Percentiles rank a stretch among this genome's conserved stretches.
Conservation (phyloP, 1,140 invertebrate species). For the Orius laevigatus region DNA sequence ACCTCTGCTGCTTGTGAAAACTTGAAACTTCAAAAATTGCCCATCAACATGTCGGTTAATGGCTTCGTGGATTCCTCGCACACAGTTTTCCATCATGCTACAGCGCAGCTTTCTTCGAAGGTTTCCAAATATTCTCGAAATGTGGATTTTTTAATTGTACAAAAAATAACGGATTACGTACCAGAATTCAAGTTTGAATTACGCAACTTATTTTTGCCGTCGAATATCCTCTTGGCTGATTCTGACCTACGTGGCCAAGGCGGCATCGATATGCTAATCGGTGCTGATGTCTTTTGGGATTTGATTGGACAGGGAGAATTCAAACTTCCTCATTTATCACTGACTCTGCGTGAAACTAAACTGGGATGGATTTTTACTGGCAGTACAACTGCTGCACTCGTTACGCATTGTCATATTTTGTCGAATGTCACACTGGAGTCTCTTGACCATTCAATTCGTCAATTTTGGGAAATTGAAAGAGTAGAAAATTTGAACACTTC, state of each 20-base stretch:
- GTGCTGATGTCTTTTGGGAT: not conserved
- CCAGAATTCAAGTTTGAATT: not conserved
- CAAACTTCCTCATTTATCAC: not conserved
- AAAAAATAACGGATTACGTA: not conserved
- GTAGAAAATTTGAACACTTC: not conserved
- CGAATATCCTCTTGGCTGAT: not conserved
- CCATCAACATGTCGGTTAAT: not conserved
- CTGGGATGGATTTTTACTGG: not conserved
- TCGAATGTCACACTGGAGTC: too few relatives aligned
- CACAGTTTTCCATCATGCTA: not conserved
- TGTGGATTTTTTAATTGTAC: not conserved
- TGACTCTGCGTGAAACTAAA: not conserved
- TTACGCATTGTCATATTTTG: not conserved
- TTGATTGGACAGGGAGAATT: not conserved
- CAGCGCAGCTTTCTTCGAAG: not conserved
- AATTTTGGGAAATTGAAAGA: too few relatives aligned
- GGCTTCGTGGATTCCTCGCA: not conserved
- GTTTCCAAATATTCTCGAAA: not conserved
- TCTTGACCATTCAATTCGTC: too few relatives aligned
- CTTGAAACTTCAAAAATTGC: not conserved
- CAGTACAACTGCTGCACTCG: not conserved
- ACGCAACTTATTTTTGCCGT: not conserved
- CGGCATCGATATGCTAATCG: not conserved
- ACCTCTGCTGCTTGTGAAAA: not conserved
- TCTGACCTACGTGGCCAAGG: not conserved